Evolutionary conservation across 2,113 vertebrate genomes (phyloP).

Genomic region (Scartelaos histophorus): DNA sequence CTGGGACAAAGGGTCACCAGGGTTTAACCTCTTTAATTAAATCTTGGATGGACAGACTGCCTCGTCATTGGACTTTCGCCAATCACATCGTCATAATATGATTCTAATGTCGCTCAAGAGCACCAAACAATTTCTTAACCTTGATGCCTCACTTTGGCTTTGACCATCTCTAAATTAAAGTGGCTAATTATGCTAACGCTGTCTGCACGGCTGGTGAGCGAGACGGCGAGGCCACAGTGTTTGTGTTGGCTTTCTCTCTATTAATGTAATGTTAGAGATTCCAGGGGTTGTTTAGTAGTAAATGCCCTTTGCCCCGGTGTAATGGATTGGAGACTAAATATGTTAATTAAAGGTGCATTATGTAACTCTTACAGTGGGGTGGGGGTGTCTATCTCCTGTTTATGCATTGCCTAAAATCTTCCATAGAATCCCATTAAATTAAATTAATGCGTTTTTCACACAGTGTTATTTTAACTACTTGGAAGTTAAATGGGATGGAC

Average conservation of each 20-base stretch:
- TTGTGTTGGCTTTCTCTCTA: neutral
- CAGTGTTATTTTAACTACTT: no score
- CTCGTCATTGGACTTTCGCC: conserved; percentile 4
- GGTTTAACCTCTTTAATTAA: conserved; percentile 8
- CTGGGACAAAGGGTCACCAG: conserved; percentile 2
- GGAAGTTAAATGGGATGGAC: no score
- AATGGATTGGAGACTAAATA: neutral
- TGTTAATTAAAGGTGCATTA: neutral
- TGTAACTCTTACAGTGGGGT: no score
- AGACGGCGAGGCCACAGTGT: neutral
- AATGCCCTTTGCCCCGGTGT: neutral
- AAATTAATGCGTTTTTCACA: no score
- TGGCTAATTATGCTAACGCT: conserved; percentile 7
- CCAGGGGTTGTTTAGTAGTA: neutral
- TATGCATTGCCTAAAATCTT: no score
- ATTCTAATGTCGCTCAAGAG: conserved; percentile 13
- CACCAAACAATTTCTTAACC: conserved; percentile 12
- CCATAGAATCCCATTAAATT: no score
- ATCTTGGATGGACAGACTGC: neutral
- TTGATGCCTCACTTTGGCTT: conserved; percentile 9
- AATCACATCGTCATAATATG: conserved; percentile 8
- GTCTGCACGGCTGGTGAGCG: neutral
- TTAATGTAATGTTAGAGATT: neutral
- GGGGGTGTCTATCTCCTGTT: no score
- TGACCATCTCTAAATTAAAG: conserved; percentile 12